Base-by-base conservation (phyloP, 1,140 invertebrate genomes). In the Drosophila bipectinata region DNA sequence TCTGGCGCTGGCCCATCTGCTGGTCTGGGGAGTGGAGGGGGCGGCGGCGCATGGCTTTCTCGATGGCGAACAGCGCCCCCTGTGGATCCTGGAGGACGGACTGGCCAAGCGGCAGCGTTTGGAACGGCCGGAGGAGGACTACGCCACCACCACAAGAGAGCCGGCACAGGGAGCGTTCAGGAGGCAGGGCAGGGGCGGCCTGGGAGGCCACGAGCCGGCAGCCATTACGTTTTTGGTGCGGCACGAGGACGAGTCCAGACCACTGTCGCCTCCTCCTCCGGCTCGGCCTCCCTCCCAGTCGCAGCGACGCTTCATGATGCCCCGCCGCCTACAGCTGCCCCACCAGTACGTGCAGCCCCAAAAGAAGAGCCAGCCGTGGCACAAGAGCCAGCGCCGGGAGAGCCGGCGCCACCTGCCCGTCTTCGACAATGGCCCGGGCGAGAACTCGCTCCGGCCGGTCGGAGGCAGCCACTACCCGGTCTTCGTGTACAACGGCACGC, bases 81-180 rank as follows among this genome's bases (percentile, higher is more conserved):
- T 91, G 0, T 91, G 90, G 90, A 81, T 91, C 69, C 71, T 91
- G 10, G 82, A 91, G 21, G 90, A 91, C 44, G 57, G 75, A 18
- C 60, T 77, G 61, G 30, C 61, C 53, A 84, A 77, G 37, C 32
- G 80, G 9, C 76, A 84, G 21, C 49, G 66, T 0, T 57, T 24
- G 41, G 59, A 66, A 1, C 41, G 77, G 1, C 41, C 26, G 0
- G 60, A 71, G 2, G 39, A 34, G 18, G 63, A 85, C 2, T 84
- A 82, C 60, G 49, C 45, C 1, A 72, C 61, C 7, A 83, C 72
- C 3, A 77, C 57, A 0, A 73, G 59, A 14, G 37, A 32, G 1
- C 24, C 64, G 1, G 5, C 41, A 1, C 41, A 14, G 14, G 41
- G 14, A 14, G 2, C 21, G 44, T 7, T 26, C 4, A 21, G 48